Conservation (phyloP, 2,888 invertebrate species). For the Congeria kusceri region DNA sequence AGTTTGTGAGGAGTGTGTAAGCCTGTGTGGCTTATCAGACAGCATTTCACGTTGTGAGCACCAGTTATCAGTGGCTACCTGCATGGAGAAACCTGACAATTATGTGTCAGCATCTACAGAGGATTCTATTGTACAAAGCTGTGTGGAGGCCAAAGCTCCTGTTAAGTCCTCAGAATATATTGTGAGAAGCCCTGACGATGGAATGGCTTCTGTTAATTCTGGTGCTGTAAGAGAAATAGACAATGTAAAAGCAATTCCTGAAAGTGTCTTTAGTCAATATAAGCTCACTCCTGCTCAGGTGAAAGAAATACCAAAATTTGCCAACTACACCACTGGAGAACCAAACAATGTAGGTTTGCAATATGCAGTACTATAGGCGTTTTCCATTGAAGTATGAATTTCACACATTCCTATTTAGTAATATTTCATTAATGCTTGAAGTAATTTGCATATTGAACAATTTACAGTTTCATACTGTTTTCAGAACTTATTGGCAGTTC, state of each 20-base stretch:
- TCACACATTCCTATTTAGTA: no score
- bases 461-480: no score
- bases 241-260: slow-evolving; percentile 67
- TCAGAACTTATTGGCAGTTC: no score
- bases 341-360: slow-evolving; percentile 74
- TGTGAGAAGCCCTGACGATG: slow-evolving; percentile 4
- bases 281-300: slow-evolving; percentile 76
- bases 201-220: not conserved
- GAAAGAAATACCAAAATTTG: slow-evolving; percentile 74
- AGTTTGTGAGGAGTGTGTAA: slow-evolving; percentile 22
- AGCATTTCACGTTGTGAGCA: not conserved
- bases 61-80: slow-evolving; percentile 29
- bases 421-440: no score
- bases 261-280: slow-evolving; percentile 71
- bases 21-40: no score
- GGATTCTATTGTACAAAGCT: slow-evolving; percentile 3
- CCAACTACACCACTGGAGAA: slow-evolving; percentile 76
- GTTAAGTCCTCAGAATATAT: not conserved
- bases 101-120: slow-evolving; percentile 47
- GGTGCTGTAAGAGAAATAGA: slow-evolving; percentile 15
- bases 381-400: no score
- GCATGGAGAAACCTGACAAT: slow-evolving; percentile 54
- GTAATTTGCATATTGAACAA: no score
- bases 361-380: not conserved
- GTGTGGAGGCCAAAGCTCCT: not conserved